Base-by-base conservation (phyloP, 2,797 vertebrate species). In the Buceros bicornis region DNA sequence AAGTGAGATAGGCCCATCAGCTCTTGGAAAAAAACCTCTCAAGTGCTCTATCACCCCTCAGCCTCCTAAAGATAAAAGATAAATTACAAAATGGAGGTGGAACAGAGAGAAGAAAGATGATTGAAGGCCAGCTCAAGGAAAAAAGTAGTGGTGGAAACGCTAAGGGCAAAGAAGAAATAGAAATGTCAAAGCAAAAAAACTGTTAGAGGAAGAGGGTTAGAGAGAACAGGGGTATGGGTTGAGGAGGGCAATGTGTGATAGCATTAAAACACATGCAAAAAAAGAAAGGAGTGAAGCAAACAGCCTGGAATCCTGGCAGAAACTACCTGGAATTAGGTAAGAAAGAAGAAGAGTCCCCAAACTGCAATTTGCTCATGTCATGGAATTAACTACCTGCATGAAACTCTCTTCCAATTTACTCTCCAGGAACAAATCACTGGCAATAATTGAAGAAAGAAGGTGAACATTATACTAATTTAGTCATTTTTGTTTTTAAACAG, bases 101-200 rank as follows among this genome's bases (percentile, higher is more conserved):
- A 84, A 78, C 7, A 87, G 28, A 58, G 88, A 74, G 28, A 77
- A 47, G n/a, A 76, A 11, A 57, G 19, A 65, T 73, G n/a, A 73
- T 20, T 76, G 57, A 95, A 90, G 35, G 19, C 8, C 9, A 42
- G 12, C 13, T 51, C 29, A 72, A 33, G 37, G 31, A 83, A 47
- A 61, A 91, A 90, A 61, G n/a, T 9, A 54, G 24, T 50, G 3
- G 22, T 67, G 21, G 25, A 76, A 90, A 88, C 22, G 25, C 61
- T 81, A 58, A 69, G 26, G 24, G 13, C 17, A 90, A 73, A 70
- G 33, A 33, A 89, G 43, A 69, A 79, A 26, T 15, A 60, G 57
- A 47, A 43, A 51, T 37, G 9, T 37, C 0, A n/a, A 13, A 0
- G 19, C 0, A 3, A 31, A 61, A 65, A 61, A 15, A 17, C 16